These are phyloP conservation scores for Heliconius cydno DNA, from an alignment of 2,888 invertebrate species.

Conservation along the genomic window DNA sequence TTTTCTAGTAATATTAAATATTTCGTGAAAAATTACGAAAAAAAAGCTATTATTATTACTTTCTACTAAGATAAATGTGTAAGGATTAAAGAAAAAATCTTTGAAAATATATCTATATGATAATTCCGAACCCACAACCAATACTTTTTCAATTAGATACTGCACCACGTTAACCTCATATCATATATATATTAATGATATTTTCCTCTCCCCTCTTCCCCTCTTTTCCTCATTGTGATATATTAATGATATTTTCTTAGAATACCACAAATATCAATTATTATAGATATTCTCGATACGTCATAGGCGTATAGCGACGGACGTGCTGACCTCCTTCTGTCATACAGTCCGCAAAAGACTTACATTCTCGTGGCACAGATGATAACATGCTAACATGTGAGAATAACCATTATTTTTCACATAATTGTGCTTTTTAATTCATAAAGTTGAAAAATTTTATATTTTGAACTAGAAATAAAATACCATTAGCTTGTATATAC, in stretches of 20 bases:
- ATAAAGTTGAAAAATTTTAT: neutral
- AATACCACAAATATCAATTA: neutral
- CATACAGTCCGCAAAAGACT: slow-evolving; percentile 57
- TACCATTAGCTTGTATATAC: neutral
- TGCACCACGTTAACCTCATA: neutral
- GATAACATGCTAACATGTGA: slow-evolving; percentile 3
- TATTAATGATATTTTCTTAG: neutral
- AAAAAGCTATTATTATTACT: neutral
- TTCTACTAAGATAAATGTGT: neutral
- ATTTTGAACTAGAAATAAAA: neutral
- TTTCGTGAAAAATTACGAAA: neutral
- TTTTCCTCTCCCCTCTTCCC: neutral
- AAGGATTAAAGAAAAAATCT: neutral
- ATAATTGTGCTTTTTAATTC: neutral
- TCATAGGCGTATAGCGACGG: slow-evolving; percentile 19
- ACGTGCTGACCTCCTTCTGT: slow-evolving; percentile 60
- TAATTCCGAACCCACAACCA: neutral
- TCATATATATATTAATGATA: neutral
- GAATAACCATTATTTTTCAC: neutral
- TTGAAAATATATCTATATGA: neutral
- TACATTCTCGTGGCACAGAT: slow-evolving; percentile 50
- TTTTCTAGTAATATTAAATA: neutral
- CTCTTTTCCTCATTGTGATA: too few species aligned
- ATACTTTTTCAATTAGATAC: neutral
- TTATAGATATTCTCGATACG: slow-evolving; percentile 26